phyloP scores from a whole-genome alignment of 1,140 invertebrate genomes.

The Colletes gigas region DNA sequence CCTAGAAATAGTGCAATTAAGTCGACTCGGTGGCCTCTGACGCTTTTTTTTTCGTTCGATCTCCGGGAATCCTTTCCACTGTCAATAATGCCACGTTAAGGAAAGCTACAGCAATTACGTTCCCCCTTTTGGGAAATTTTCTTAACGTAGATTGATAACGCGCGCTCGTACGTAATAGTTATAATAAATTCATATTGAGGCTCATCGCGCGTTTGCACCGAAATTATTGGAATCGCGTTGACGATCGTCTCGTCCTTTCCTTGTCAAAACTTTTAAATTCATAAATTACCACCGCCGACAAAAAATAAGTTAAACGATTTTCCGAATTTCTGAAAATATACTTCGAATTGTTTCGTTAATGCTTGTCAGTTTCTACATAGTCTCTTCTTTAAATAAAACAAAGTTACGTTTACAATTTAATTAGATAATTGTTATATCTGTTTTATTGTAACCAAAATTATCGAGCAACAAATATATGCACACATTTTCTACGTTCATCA shows the following conservation, averaged over 20 bases:
- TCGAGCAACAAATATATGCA: no score
- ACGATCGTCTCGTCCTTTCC: neutral
- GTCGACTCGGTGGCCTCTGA: neutral
- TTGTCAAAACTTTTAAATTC: neutral
- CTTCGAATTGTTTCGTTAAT: no score
- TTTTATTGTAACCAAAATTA: no score
- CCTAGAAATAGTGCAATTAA: conserved; percentile 53
- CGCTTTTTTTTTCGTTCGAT: conserved; percentile 17
- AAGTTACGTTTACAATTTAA: no score
- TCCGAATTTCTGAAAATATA: neutral
- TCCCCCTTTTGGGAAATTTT: conserved; percentile 10
- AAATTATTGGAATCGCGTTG: conserved; percentile 7
- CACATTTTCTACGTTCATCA: no score
- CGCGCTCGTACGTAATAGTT: neutral
- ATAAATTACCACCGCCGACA: neutral
- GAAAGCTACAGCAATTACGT: conserved; percentile 12
- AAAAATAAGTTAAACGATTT: neutral
- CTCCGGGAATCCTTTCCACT: conserved; percentile 13
- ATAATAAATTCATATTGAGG: conserved; percentile 33
- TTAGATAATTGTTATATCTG: no score
- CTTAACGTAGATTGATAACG: conserved; percentile 15
- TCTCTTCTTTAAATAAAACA: no score
- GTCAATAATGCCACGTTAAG: conserved; percentile 53
- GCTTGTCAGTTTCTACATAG: no score
- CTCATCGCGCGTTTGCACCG: conserved; percentile 15